phyloP scores from a whole-genome alignment of 2,797 vertebrate genomes.

The Xiphorhynchus erythropygius region DNA sequence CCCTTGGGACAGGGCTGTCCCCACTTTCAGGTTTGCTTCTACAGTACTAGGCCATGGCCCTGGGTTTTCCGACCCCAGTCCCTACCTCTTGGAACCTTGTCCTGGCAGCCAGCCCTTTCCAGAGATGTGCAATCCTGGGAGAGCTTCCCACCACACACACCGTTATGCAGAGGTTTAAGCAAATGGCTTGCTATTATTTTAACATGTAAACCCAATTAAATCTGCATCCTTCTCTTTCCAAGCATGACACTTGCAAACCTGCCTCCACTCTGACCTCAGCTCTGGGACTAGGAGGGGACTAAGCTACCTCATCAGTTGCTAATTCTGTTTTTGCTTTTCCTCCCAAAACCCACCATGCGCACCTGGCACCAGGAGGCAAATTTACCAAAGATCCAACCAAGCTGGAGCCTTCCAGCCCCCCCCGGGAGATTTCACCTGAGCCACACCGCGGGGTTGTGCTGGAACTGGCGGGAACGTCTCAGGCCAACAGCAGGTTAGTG shows the following conservation, averaged over 20 bases:
- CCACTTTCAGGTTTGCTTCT: background rate
- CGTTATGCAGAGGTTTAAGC: background rate
- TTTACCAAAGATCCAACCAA: constrained; percentile 84
- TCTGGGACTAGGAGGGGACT: background rate
- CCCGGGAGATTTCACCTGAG: constrained; percentile 70
- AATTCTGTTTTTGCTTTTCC: constrained; percentile 15
- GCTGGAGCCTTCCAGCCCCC: constrained; percentile 75
- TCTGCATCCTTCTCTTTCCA: background rate
- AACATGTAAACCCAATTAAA: background rate
- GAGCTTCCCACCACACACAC: background rate
- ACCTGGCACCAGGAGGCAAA: constrained; percentile 73
- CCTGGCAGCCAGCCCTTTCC: background rate
- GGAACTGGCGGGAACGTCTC: constrained; percentile 66
- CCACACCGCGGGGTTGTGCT: constrained; percentile 38
- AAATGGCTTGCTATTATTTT: background rate
- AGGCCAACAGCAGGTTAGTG: constrained; percentile 56
- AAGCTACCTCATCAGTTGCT: background rate
- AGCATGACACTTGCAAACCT: background rate
- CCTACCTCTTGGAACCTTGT: background rate
- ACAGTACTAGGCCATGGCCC: background rate
- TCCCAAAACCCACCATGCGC: background rate
- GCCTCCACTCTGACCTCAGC: background rate
- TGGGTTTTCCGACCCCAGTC: background rate
- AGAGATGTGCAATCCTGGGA: background rate
- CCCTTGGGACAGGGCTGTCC: background rate